Conservation (phyloP, 2,113 vertebrate species). For the Prolemur simus region DNA sequence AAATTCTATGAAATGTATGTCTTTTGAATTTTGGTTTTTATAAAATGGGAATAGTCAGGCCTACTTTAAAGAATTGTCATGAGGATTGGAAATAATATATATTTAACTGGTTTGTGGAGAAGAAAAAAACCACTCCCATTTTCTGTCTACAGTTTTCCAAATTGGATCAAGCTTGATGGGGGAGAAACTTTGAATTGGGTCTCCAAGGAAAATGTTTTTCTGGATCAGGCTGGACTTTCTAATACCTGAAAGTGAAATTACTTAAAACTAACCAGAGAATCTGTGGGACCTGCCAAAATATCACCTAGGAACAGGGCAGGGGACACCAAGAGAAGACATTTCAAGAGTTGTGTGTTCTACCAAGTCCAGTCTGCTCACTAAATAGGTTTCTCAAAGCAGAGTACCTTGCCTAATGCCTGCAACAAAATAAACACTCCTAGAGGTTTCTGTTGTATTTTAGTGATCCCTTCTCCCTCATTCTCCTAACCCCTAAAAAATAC, state of each 20-base stretch:
- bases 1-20: not conserved
- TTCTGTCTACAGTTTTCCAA: not conserved
- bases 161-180: not conserved
- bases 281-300: not conserved
- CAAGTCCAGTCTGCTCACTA: not conserved
- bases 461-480: not conserved
- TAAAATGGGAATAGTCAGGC: not conserved
- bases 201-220: not conserved
- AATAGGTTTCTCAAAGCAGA: not conserved
- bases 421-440: not conserved
- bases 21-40: not conserved
- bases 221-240: not conserved
- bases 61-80: not conserved
- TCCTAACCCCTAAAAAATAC: not conserved
- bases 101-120: not conserved
- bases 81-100: not conserved
- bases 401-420: not conserved
- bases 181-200: not conserved
- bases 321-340: not conserved
- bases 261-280: not conserved
- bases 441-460: not conserved
- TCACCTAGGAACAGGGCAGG: not conserved
- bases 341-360: not conserved
- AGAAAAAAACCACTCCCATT: not conserved
- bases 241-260: not conserved